Percentiles rank a stretch among this genome's conserved stretches.
phyloP scores from a whole-genome alignment of 2,797 vertebrate genomes.

The Periophthalmus magnuspinnatus region DNA sequence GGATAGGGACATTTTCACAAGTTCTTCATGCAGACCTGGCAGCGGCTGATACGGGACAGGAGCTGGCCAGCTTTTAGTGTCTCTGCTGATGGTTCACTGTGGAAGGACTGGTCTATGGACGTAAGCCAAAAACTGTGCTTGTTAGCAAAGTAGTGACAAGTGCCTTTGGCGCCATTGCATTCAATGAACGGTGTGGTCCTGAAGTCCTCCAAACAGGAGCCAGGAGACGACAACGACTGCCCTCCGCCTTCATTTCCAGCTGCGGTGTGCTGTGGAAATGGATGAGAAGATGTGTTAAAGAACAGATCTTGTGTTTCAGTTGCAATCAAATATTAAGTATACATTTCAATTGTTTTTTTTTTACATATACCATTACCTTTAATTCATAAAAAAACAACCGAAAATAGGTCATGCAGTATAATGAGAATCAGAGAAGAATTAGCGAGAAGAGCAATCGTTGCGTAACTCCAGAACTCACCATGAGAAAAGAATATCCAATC shows the following conservation, averaged over 20 bases:
- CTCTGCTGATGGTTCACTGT: conserved; percentile 80
- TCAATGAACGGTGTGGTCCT: conserved; percentile 95
- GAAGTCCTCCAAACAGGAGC: conserved; percentile 98
- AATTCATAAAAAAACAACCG: background rate
- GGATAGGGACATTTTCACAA: conserved; percentile 74
- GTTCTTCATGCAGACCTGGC: conserved; percentile 99
- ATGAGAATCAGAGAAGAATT: background rate
- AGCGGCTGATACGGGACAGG: conserved; percentile 93
- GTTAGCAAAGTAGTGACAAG: conserved; percentile 97
- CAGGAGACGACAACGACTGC: conserved; percentile 95
- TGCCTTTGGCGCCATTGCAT: conserved; percentile 93
- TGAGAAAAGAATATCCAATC: conserved; percentile 98
- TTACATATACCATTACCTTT: no score
- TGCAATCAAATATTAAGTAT: background rate
- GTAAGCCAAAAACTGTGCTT: conserved; percentile 98
- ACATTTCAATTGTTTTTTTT: background rate
- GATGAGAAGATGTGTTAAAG: conserved; percentile 3
- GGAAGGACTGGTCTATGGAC: conserved; percentile 85
- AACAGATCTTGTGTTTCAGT: background rate
- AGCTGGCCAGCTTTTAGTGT: conserved; percentile 95
- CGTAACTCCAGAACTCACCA: conserved; percentile 78
- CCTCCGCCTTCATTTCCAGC: conserved; percentile 94
- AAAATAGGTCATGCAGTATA: background rate
- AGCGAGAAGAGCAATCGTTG: background rate
- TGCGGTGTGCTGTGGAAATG: conserved; percentile 85